These are phyloP conservation scores for Melanotaenia parkinsoni DNA, from an alignment of 2,797 vertebrate genomes.

Conservation along the genomic window DNA sequence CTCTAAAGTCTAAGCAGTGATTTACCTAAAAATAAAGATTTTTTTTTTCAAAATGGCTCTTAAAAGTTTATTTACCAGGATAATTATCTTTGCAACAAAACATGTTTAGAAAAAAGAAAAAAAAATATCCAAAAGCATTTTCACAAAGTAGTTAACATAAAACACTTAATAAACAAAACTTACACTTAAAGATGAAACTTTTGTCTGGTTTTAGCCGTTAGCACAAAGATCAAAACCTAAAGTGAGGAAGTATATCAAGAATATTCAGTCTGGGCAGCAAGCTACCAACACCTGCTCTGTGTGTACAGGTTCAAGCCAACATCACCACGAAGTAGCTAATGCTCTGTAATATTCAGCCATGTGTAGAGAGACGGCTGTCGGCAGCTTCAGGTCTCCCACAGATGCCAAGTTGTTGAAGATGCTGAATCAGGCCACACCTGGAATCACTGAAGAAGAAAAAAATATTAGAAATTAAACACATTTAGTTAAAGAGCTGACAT, in stretches of 20 bases:
- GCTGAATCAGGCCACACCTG: background rate
- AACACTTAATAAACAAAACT: background rate
- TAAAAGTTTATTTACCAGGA: conserved; percentile 21
- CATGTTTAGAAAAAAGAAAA: background rate
- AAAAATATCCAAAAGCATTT: background rate
- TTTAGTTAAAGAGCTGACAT: background rate
- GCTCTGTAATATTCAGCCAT: background rate
- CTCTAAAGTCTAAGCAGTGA: background rate
- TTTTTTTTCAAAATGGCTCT: background rate
- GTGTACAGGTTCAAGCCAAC: background rate
- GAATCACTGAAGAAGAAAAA: background rate
- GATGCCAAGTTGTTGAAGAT: too few species aligned
- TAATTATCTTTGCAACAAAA: background rate
- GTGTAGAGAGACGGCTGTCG: background rate
- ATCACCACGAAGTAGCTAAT: background rate
- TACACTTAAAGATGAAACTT: background rate
- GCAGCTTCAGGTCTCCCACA: conserved; percentile 2
- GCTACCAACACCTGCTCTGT: background rate
- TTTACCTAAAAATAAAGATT: background rate
- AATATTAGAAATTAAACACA: background rate
- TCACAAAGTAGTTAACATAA: background rate
- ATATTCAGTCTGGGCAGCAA: background rate
- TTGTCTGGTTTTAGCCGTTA: background rate
- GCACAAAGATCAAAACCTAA: background rate
- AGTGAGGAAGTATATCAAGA: conserved; percentile 7